A percentile compares a stretch with the other conserved stretches of the same genome.
Conservation (phyloP, 1,140 invertebrate genomes). For the Bathynomus jamesi region DNA sequence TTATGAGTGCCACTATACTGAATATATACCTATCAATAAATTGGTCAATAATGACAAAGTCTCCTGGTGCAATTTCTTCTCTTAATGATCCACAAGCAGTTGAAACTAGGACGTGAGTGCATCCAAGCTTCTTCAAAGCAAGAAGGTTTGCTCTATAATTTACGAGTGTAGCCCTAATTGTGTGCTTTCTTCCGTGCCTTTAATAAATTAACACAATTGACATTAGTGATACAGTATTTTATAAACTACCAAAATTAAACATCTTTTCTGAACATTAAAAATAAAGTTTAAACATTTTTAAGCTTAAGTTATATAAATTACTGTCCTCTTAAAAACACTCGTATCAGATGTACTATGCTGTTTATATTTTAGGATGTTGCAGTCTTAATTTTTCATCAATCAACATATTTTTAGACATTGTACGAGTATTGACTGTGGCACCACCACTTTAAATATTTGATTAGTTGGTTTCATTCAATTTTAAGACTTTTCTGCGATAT, state of each 20-base stretch:
- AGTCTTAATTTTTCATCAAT: too few relatives aligned
- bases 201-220: slow-evolving; percentile 26
- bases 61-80: slow-evolving; percentile 77
- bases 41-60: slow-evolving; percentile 81
- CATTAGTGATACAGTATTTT: too few relatives aligned
- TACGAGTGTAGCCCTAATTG: slow-evolving; percentile 67
- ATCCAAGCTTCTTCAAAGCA: slow-evolving; percentile 77
- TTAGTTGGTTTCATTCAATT: too few relatives aligned
- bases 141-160: slow-evolving; percentile 97
- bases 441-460: too few relatives aligned
- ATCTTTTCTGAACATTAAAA: not conserved
- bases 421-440: too few relatives aligned
- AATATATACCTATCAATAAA: slow-evolving; percentile 91
- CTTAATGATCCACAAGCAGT: slow-evolving; percentile 87
- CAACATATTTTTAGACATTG: too few relatives aligned
- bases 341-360: too few relatives aligned
- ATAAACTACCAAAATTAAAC: not conserved
- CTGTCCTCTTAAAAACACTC: too few relatives aligned
- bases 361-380: too few relatives aligned
- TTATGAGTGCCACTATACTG: too few relatives aligned
- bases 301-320: not conserved
- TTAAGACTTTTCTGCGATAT: too few relatives aligned
- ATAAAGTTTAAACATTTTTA: not conserved
- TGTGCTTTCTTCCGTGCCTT: slow-evolving; percentile 82
- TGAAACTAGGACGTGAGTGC: slow-evolving; percentile 84